Base-by-base conservation (phyloP, 2,888 invertebrate species). In the Odontomyia ornata region DNA sequence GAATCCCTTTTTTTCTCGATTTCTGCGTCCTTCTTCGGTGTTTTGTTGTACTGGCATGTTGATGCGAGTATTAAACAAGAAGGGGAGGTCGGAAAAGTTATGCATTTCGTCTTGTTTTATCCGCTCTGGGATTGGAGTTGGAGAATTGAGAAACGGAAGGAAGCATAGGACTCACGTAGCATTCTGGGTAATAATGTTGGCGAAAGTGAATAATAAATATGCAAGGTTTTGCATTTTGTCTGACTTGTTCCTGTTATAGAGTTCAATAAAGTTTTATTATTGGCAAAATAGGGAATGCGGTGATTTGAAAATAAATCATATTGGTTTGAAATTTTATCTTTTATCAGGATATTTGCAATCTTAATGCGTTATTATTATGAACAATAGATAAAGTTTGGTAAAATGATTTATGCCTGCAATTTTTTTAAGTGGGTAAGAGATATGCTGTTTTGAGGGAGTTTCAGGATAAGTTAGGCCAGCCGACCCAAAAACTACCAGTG, bases 121-220 rank as follows among this genome's bases (percentile, higher is more conserved):
- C 30, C 11, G 30, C 9, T 11, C 21, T 23, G 25, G 23, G 18
- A 30, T 11, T 13, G 30, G 64, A 15, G 30, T 25, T n/a, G 30
- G 67, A 43, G 15, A 43, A 67, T 21, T 4, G 23, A 25, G 11
- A 21, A 23, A 9, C 11, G 23, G 46, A 46, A 67, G 21, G 21
- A 43, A 2, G 2, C 3, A 21, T 11, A 21, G n/a, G 5, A 18
- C 15, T 9, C 46, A 67, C 67, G 67, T 67, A 67, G 2, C 64
- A 28, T n/a, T 67, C 43, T 46, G 67, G 43, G 30, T 43, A 23
- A 67, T 67, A 67, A 67, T 43, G 43, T 36, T 46, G 46, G 46
- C 43, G 23, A 36, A 46, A 67, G 46, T 67, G 46, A 67, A 67
- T 36, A 67, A 46, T 43, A 43, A 43, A 67, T 67, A 43, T 46